Evolutionary conservation across 2,797 vertebrate genomes (phyloP), one percentile per base, ranked within the genome.

Genomic region (Sylvia borin): DNA sequence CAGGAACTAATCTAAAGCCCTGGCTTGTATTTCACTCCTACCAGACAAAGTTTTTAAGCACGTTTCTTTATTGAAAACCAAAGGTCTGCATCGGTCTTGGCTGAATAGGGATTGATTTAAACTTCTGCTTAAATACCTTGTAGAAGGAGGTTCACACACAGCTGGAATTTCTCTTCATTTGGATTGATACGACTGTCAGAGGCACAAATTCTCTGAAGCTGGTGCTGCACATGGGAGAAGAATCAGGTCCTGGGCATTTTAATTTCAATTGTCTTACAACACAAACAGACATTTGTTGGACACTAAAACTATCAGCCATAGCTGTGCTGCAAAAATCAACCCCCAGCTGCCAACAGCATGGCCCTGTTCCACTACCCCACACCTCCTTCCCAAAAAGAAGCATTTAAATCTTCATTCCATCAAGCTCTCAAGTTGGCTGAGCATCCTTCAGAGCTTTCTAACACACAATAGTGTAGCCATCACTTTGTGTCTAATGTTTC

Each of bases 401-500:
- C 13, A 66, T 88, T 93, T 72, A 72, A 84, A 73, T 57, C 51
- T 45, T 86, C 70, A 31, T 65, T 36, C 79, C 88, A 81, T 84
- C 81, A 75, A 81, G 82, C 67, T 50, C 75, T 86, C 73, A 4
- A 16, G 66, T 64, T 93, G 82, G 66, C 70, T 92, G 51, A 92
- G 66, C 91, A 81, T 81, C 71, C 90, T 84, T 93, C 90, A 79
- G 76, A 73, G 79, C 91, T 50, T 90, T 74, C 78, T 88, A 64
- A 51, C 71, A 88, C 40, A 82, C 82, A 79, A n/a, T 64, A 93
- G 90, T 60, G 76, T 40, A 76, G 26, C 85, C 74, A 84, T 84
- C 79, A 21, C 85, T 90, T 80, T 62, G 50, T 87, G 85, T 65
- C 75, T 92, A 65, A 94, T 85, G 71, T 93, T 94, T 93, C 86